Percentiles rank a stretch among this genome's conserved stretches.
Evolutionary conservation across 2,888 invertebrate species (phyloP).

Genomic region (Scaptomyza reducta): DNA sequence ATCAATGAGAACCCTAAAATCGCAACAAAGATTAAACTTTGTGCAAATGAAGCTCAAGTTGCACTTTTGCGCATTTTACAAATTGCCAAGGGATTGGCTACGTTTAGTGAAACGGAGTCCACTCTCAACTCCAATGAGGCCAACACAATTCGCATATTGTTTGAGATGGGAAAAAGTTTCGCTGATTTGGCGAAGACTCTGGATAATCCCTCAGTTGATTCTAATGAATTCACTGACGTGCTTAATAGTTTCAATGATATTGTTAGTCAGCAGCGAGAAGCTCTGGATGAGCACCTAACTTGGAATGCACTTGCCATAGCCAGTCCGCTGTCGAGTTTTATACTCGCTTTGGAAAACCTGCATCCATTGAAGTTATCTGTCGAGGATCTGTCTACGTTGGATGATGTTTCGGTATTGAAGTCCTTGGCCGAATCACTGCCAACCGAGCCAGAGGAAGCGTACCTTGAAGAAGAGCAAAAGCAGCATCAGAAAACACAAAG

Average conservation of each 20-base stretch:
- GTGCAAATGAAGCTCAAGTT: conserved; percentile 59
- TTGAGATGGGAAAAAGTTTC: conserved; percentile 65
- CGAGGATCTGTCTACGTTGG: conserved; percentile 83
- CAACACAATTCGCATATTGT: conserved; percentile 56
- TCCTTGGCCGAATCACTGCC: conserved; percentile 85
- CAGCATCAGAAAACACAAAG: neutral
- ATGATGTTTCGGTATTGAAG: conserved; percentile 87
- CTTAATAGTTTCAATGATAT: conserved; percentile 57
- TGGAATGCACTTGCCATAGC: conserved; percentile 56
- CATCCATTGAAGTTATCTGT: conserved; percentile 45
- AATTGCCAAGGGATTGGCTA: conserved; percentile 61
- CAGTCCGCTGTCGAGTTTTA: conserved; percentile 82
- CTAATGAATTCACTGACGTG: conserved; percentile 46
- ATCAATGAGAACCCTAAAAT: conserved; percentile 52
- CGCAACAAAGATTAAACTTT: conserved; percentile 21
- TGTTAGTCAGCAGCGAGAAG: conserved; percentile 52
- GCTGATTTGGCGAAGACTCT: conserved; percentile 62
- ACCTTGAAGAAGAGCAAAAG: conserved; percentile 15
- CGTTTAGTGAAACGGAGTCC: conserved; percentile 60
- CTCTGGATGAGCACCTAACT: conserved; percentile 37
- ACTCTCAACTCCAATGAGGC: conserved; percentile 58
- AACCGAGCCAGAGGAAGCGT: conserved; percentile 48
- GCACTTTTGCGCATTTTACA: conserved; percentile 58
- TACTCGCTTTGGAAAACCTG: conserved; percentile 76
- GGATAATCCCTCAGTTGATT: conserved; percentile 33